phyloP scores from a whole-genome alignment of 2,888 invertebrate genomes.

The Cosmorhoe ocellata region DNA sequence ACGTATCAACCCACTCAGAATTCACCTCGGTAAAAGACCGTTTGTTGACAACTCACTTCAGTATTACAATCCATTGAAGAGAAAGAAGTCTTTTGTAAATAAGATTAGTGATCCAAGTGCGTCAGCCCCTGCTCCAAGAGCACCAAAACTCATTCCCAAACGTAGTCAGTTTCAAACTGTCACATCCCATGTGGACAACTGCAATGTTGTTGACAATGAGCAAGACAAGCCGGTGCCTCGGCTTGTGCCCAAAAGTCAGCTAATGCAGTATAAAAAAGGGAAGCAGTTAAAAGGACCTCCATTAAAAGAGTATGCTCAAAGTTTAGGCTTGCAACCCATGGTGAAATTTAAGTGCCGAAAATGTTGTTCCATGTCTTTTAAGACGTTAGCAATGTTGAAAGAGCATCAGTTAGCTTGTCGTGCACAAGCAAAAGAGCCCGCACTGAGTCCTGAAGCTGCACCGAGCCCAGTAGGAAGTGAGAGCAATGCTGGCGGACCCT shows the following conservation, averaged over 20 bases:
- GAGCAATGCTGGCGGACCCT: constrained; percentile 63
- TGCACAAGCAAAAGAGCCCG: constrained; percentile 69
- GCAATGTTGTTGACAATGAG: constrained; percentile 55
- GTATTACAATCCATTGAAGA: constrained; percentile 62
- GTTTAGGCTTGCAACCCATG: constrained; percentile 86
- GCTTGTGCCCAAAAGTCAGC: constrained; percentile 75
- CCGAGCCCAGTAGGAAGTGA: constrained; percentile 50
- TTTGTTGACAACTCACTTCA: constrained; percentile 72
- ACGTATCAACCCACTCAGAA: constrained; percentile 73
- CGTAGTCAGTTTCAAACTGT: constrained; percentile 66
- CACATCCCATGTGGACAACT: constrained; percentile 51
- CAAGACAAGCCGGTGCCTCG: constrained; percentile 73
- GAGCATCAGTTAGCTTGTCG: constrained; percentile 86
- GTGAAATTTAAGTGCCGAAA: constrained; percentile 89
- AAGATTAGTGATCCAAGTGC: constrained; percentile 61
- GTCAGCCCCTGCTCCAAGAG: constrained; percentile 53
- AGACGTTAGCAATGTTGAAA: constrained; percentile 85
- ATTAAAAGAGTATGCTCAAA: constrained; percentile 85
- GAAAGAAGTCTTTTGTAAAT: constrained; percentile 57
- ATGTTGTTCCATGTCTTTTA: constrained; percentile 86
- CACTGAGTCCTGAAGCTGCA: constrained; percentile 66
- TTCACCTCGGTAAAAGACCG: constrained; percentile 76
- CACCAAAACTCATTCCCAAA: constrained; percentile 71
- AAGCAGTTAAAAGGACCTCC: constrained; percentile 52
- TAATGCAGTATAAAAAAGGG: constrained; percentile 71